Evolutionary conservation across 1,140 invertebrate species (phyloP).

Genomic region (Anoplophora glabripennis): DNA sequence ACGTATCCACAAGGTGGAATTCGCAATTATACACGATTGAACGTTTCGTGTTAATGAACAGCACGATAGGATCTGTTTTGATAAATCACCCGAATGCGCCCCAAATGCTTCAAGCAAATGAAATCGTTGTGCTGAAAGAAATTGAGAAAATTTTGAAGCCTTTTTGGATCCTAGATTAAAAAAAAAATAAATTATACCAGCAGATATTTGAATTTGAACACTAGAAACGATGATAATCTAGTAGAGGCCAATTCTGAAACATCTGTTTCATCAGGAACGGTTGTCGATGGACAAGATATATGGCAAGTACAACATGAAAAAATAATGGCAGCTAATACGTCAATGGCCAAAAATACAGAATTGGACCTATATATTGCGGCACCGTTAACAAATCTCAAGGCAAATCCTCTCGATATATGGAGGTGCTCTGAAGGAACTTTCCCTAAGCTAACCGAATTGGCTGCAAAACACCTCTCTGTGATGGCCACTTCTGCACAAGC

Average conservation of each 20-base stretch:
- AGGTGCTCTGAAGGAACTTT: neutral
- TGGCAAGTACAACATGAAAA: slow-evolving; percentile 2
- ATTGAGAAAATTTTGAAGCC: too few species aligned
- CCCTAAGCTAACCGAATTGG: neutral
- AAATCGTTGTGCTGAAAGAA: too few species aligned
- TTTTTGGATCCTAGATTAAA: too few species aligned
- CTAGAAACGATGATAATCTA: neutral
- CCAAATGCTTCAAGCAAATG: too few species aligned
- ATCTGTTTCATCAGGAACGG: neutral
- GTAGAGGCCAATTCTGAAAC: neutral
- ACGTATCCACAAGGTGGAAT: too few species aligned
- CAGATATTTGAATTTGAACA: neutral
- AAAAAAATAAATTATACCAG: slow-evolving; percentile 8
- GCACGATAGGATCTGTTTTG: too few species aligned
- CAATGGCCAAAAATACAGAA: slow-evolving; percentile 1
- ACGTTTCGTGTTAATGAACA: too few species aligned
- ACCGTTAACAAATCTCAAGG: slow-evolving; percentile 2
- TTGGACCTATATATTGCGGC: neutral
- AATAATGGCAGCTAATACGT: neutral
- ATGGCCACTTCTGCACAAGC: neutral
- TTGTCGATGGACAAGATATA: slow-evolving; percentile 3
- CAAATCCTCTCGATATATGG: neutral
- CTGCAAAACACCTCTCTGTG: neutral
- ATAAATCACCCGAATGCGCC: too few species aligned
- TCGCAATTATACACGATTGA: too few species aligned